phyloP scores from a whole-genome alignment of 2,113 vertebrate species.

The Picathartes gymnocephalus region DNA sequence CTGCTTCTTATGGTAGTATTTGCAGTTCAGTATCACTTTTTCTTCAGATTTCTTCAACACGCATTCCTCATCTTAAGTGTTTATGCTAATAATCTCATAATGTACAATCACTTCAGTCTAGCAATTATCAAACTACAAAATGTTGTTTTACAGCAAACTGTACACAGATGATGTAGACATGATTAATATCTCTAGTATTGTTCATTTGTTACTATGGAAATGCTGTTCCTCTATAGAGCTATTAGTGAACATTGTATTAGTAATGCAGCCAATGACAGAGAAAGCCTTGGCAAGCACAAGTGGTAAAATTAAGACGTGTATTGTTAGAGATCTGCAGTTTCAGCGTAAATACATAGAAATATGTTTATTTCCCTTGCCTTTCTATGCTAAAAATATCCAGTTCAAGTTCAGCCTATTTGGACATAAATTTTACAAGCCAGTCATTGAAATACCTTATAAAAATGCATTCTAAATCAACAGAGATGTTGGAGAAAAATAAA shows the following conservation, averaged over 20 bases:
- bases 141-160: conserved; percentile 62
- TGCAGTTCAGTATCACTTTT: background rate
- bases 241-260: conserved; percentile 68
- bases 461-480: background rate
- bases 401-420: background rate
- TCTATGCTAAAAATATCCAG: background rate
- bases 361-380: background rate
- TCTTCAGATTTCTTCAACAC: conserved; percentile 29
- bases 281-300: conserved; percentile 36
- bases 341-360: background rate
- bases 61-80: conserved; percentile 66
- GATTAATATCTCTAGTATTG: conserved; percentile 68
- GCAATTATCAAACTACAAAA: conserved; percentile 72
- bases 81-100: conserved; percentile 73
- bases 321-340: conserved; percentile 15
- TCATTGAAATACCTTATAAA: background rate
- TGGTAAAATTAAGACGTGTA: conserved; percentile 21
- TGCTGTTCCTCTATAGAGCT: conserved; percentile 42
- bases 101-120: conserved; percentile 63
- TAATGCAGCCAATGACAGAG: conserved; percentile 54
- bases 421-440: background rate
- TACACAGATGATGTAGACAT: conserved; percentile 64
- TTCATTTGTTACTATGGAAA: conserved; percentile 79
- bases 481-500: background rate
- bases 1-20: conserved; percentile 21